phyloP scores from a whole-genome alignment of 2,113 vertebrate genomes.

The Dicaeum eximium region DNA sequence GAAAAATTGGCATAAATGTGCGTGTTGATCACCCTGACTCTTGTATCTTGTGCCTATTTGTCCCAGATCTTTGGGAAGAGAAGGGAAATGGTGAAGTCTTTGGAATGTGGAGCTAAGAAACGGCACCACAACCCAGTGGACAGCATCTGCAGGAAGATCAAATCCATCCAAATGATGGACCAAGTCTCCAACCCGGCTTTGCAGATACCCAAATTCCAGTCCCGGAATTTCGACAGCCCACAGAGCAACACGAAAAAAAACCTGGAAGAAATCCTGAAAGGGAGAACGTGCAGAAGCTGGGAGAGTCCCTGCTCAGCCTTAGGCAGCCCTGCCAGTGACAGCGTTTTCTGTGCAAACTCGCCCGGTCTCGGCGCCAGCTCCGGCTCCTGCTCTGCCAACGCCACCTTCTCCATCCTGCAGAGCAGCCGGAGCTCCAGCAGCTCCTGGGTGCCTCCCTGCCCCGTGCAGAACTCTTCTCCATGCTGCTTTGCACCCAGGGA shows the following conservation, averaged over 20 bases:
- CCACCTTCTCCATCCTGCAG: conserved; percentile 26
- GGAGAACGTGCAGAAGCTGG: conserved; percentile 29
- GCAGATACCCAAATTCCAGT: conserved; percentile 83
- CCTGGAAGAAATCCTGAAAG: conserved; percentile 80
- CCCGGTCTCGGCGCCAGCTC: background rate
- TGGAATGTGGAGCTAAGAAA: background rate
- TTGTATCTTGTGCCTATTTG: accelerated
- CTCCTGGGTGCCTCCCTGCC: background rate
- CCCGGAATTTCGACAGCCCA: conserved; percentile 78
- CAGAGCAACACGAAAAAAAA: conserved; percentile 73
- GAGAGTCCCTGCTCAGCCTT: background rate
- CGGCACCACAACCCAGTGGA: conserved; percentile 85
- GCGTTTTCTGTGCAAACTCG: background rate
- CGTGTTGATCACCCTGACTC: background rate
- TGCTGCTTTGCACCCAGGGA: conserved; percentile 13
- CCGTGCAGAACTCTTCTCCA: conserved; percentile 52
- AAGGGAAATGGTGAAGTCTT: background rate
- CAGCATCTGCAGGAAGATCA: conserved; percentile 89
- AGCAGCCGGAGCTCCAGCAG: conserved; percentile 44
- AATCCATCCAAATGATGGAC: conserved; percentile 82
- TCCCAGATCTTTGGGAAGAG: background rate
- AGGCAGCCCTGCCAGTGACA: background rate
- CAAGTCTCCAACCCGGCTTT: conserved; percentile 70
- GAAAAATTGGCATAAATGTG: accelerated
- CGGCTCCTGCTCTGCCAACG: background rate